Conservation (phyloP, 2,888 invertebrate genomes). For the Clistopyga incitator region DNA sequence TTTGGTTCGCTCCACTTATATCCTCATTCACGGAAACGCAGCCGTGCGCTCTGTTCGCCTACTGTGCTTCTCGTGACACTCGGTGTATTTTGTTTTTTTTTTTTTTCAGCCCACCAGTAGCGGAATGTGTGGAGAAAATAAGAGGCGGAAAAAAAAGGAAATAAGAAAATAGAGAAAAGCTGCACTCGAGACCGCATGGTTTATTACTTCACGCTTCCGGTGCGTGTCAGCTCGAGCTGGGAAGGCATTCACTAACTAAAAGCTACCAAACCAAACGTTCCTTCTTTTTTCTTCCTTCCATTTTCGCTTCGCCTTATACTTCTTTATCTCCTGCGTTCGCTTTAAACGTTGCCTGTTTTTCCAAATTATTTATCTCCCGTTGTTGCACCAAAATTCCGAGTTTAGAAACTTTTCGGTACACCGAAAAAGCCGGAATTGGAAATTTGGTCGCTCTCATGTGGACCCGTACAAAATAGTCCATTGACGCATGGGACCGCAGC, state of each 20-base stretch:
- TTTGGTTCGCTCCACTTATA: not conserved
- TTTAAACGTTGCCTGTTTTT: not conserved
- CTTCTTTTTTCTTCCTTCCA: constrained; percentile 1
- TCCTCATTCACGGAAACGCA: not conserved
- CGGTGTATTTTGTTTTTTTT: not conserved
- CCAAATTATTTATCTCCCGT: constrained; percentile 14
- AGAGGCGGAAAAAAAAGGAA: constrained; percentile 9
- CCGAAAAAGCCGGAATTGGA: not conserved
- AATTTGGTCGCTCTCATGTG: not conserved
- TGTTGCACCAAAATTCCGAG: not conserved
- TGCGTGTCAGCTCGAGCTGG: constrained; percentile 34
- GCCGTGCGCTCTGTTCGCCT: not conserved
- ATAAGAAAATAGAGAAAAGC: constrained; percentile 44
- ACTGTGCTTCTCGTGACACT: not conserved
- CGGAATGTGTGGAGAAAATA: constrained; percentile 29
- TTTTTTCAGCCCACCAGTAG: not conserved
- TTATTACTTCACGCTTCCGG: constrained; percentile 60
- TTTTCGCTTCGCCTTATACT: not conserved
- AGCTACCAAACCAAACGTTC: constrained; percentile 32
- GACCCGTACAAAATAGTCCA: not conserved
- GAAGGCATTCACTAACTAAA: constrained; percentile 33
- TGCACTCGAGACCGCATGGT: constrained; percentile 51
- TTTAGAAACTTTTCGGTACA: constrained; percentile 9
- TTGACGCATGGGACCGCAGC: constrained; percentile 15
- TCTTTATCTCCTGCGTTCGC: not conserved